Base-by-base conservation (phyloP, 1,140 invertebrate species). In the Kradibia gibbosae region DNA sequence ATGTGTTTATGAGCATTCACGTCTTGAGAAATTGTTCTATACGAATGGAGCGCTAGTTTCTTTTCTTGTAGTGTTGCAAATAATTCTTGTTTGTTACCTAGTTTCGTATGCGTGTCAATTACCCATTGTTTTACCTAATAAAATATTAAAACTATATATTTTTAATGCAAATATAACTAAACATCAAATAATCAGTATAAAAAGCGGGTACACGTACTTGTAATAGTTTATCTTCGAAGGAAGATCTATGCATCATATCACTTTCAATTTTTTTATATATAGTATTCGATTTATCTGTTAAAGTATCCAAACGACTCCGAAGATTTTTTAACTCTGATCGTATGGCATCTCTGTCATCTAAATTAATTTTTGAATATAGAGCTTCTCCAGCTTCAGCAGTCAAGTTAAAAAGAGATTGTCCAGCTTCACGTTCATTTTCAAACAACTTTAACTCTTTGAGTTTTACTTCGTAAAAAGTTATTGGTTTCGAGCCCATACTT, bases 211-310 rank as follows among this genome's bases (percentile, higher is more conserved):
- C 57, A 65, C 75, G 1, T 65, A 93, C 89, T 92, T 97, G 96
- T 73, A 93, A 94, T 84, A 96, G 96, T 83, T 96, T 97, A 86
- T 98, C 97, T 87, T 98, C 96, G 87, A 98, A 97, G 0, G 96
- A 97, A 10, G 96, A 96, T 87, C 96, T 93, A 84, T 98, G 95
- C 87, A 97, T 95, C 55, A 97, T 94, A 36, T 96, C 94, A 31
- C 94, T 95, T 91, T 98, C 97, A 53, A 98, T 94, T 84, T 94
- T 94, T 88, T 98, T 98, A 81, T 97, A 94, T 10, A 97, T 93
- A 3, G 94, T 93, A 89, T 96, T 98, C 0, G 97, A 93, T 87
- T 95, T 94, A 88, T 98, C 97, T 42, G 96, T 93, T 25, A 97
- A 93, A 70, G 94, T 92, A 91, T 99, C 97, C 88, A 96, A 97